These are phyloP conservation scores for Eueremaeus valkanovi DNA, from an alignment of 2,888 invertebrate species.

Conservation along the genomic window DNA sequence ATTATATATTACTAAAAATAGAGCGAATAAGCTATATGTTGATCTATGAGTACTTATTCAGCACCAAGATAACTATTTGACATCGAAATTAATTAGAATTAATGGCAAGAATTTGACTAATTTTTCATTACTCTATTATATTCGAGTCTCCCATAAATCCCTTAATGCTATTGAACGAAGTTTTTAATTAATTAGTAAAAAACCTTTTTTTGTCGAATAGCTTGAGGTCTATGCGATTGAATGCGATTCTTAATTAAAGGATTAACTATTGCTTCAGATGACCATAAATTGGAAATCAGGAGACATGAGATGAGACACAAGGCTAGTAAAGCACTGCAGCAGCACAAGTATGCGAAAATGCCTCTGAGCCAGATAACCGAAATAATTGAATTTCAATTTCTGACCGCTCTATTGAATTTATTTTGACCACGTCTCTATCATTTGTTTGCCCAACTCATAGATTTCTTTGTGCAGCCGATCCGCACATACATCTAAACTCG, in stretches of 20 bases:
- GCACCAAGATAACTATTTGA: too few relatives aligned
- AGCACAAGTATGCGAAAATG: too few relatives aligned
- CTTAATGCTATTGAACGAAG: background rate
- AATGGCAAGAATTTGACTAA: too few relatives aligned
- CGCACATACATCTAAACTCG: too few relatives aligned
- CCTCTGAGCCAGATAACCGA: background rate
- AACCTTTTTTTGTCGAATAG: background rate
- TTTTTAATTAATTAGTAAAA: background rate
- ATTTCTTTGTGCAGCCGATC: too few relatives aligned
- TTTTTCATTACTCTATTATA: too few relatives aligned
- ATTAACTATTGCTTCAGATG: background rate
- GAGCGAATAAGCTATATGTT: background rate
- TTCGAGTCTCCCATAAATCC: background rate
- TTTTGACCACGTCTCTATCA: too few relatives aligned
- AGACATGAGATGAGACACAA: background rate
- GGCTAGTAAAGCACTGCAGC: too few relatives aligned
- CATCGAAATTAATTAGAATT: too few relatives aligned
- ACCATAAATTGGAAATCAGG: background rate
- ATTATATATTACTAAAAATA: too few relatives aligned
- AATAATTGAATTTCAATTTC: background rate
- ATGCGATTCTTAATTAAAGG: constrained; percentile 15
- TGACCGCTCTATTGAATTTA: too few relatives aligned
- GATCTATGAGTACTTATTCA: background rate
- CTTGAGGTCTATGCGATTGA: background rate
- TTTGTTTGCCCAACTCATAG: too few relatives aligned